A percentile compares a stretch with the other conserved stretches of the same genome.
Conservation (phyloP, 2,888 invertebrate genomes). For the Diachrysia chrysitis region DNA sequence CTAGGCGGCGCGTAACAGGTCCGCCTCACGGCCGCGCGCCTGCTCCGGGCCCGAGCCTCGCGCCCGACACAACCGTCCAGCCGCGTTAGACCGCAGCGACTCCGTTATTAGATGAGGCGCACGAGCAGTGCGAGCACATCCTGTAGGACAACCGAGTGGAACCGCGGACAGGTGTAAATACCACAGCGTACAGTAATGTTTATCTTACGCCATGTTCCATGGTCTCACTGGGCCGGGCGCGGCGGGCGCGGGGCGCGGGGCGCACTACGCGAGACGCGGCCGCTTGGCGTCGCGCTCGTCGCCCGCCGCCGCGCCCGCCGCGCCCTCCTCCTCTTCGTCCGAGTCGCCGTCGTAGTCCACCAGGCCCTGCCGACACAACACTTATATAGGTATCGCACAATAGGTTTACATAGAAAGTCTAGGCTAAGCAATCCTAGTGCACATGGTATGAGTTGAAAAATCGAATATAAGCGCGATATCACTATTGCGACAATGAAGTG, state of each 20-base stretch:
- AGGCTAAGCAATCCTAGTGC: constrained; percentile 36
- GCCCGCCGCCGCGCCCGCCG: constrained; percentile 59
- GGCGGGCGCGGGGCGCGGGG: constrained; percentile 56
- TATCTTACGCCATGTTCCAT: constrained; percentile 59
- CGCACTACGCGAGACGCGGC: constrained; percentile 93
- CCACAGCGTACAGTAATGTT: constrained; percentile 54
- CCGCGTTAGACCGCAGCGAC: constrained; percentile 24
- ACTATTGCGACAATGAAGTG: constrained; percentile 2
- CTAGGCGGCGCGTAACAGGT: constrained; percentile 25
- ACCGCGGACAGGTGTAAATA: constrained; percentile 48
- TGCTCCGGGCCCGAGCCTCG: constrained; percentile 23
- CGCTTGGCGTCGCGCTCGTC: constrained; percentile 91
- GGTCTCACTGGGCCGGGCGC: constrained; percentile 73
- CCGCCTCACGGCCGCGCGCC: constrained; percentile 18
- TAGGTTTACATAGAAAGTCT: constrained; percentile 19
- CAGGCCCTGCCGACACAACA: constrained; percentile 90
- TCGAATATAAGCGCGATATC: constrained; percentile 9
- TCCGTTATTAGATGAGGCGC: constrained; percentile 19
- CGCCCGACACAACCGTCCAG: constrained; percentile 22
- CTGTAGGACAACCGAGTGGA: constrained; percentile 19
- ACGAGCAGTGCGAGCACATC: constrained; percentile 2
- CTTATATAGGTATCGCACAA: constrained; percentile 17
- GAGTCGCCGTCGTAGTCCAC: constrained; percentile 99
- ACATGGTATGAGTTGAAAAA: constrained; percentile 12
- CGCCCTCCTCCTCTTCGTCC: constrained; percentile 95